Evolutionary conservation across 2,888 invertebrate species (phyloP), one percentile per base, ranked within the genome.

Genomic region (Hololepta plana): DNA sequence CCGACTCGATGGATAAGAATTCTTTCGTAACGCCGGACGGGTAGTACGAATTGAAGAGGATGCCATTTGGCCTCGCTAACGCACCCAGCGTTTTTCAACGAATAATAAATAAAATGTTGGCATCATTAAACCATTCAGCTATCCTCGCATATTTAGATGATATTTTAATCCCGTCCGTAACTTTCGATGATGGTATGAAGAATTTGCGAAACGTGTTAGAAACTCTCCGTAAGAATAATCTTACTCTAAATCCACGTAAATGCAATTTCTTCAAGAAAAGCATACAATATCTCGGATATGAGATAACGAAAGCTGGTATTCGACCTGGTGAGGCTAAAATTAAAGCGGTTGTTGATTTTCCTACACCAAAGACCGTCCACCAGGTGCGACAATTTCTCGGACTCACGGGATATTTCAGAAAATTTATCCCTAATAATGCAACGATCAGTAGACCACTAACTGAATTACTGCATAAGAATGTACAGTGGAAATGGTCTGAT

Each of bases 41-140:
- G 4, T 31, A 45, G 3, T 50, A 37, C 23, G 41, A 51, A 34
- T 46, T 40, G 24, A 24, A 34, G 3, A 26, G 37, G 1, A 39
- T 46, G 40, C 40, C 44, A 4, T 52, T 49, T 29, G 47, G 47
- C 4, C 31, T 49, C 4, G 24, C 37, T 2, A 49, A 49, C 26
- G 45, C 46, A 2, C 44, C 45, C 4, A 35, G 38, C 12, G 38
- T 40, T 11, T 52, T 48, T 33, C 45, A 46, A 27, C 27, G 42
- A 13, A 31, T 42, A 26, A 43, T 49, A 4, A 32, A 35, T 26
- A 26, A 12, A 10, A 20, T 32, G 13, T 23, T 30, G 7, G n/a
- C 19, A 10, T 14, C 13, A n/a, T 9, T 23, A 13, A 19, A 20
- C 20, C 19, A 20, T 8, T 24, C 16, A 4, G 30, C 24, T 10